phyloP scores from a whole-genome alignment of 1,140 invertebrate genomes.

The Drosophila dunni region DNA sequence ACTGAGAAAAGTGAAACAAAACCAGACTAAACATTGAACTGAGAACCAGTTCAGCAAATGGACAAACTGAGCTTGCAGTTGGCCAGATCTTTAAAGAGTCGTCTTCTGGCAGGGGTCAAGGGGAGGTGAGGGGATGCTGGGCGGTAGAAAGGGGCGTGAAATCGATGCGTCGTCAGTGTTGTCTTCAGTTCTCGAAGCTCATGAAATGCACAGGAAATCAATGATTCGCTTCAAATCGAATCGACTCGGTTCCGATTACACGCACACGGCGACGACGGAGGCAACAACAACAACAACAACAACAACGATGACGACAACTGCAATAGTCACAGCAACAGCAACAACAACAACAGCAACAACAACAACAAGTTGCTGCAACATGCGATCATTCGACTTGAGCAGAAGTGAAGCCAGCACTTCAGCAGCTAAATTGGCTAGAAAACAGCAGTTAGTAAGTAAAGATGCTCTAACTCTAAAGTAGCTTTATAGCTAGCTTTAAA shows the following conservation, averaged over 20 bases:
- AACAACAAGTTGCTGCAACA: slow-evolving; percentile 73
- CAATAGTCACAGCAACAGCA: slow-evolving; percentile 33
- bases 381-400: slow-evolving; percentile 36
- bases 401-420: too few species aligned
- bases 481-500: too few species aligned
- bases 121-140: background rate
- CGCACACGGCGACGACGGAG: slow-evolving; percentile 45
- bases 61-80: slow-evolving; percentile 54
- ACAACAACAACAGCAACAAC: slow-evolving; percentile 44
- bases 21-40: slow-evolving; percentile 77
- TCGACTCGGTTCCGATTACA: slow-evolving; percentile 80
- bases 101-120: background rate
- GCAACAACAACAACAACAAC: slow-evolving; percentile 53
- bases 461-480: too few species aligned
- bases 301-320: slow-evolving; percentile 21
- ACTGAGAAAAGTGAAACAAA: slow-evolving; percentile 78
- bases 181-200: slow-evolving; percentile 76
- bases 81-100: slow-evolving; percentile 6
- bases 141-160: slow-evolving; percentile 57
- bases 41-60: slow-evolving; percentile 62
- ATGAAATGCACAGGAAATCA: slow-evolving; percentile 83
- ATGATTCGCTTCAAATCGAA: slow-evolving; percentile 75
- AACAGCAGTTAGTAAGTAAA: too few species aligned
- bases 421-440: too few species aligned
- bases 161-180: slow-evolving; percentile 76